Evolutionary conservation across 2,888 invertebrate species (phyloP).

Genomic region (Aspidiotus destructor): DNA sequence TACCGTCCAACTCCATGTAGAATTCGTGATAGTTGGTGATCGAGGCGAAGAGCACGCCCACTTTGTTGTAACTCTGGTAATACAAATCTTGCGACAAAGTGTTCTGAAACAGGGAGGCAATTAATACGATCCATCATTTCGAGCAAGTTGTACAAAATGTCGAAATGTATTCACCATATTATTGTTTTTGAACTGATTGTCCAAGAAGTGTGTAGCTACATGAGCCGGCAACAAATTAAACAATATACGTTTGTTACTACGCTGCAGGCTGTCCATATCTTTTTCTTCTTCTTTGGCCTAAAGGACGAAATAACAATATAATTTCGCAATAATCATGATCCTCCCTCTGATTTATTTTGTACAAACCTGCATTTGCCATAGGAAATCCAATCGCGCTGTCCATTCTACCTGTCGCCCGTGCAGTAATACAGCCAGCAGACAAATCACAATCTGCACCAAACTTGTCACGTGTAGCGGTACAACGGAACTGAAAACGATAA

Average conservation of each 20-base stretch:
- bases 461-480: slow-evolving; percentile 70
- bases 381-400: slow-evolving; percentile 74
- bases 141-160: too few species aligned
- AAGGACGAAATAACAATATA: slow-evolving; percentile 12
- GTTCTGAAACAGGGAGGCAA: background rate
- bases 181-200: slow-evolving; percentile 77
- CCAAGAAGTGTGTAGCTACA: slow-evolving; percentile 83
- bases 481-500: slow-evolving; percentile 46
- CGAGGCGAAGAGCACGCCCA: slow-evolving; percentile 83
- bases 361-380: slow-evolving; percentile 58
- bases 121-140: too few species aligned
- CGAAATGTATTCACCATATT: slow-evolving; percentile 56
- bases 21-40: slow-evolving; percentile 92
- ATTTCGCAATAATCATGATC: background rate
- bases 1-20: slow-evolving; percentile 84
- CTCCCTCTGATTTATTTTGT: background rate
- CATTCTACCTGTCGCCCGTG: slow-evolving; percentile 72
- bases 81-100: slow-evolving; percentile 64
- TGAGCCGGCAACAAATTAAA: slow-evolving; percentile 85
- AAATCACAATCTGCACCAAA: slow-evolving; percentile 68
- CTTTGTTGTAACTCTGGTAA: slow-evolving; percentile 82
- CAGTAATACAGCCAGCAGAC: slow-evolving; percentile 70
- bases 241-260: slow-evolving; percentile 75
- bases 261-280: slow-evolving; percentile 86
- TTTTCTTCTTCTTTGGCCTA: slow-evolving; percentile 81